Conservation (phyloP, 1,140 invertebrate genomes). For the Orchestia grillus region DNA sequence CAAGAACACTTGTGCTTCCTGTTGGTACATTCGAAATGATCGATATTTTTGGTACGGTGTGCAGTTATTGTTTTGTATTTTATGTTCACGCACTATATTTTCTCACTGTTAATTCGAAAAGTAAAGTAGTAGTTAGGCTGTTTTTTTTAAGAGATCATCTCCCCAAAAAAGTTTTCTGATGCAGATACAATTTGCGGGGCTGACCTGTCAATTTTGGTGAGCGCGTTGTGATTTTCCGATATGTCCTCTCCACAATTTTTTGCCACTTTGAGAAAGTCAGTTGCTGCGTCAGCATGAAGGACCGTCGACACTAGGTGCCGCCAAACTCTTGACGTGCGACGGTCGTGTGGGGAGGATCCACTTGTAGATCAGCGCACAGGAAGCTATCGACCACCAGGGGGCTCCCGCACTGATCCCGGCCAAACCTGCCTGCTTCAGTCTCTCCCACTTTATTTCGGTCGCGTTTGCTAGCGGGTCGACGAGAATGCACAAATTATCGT, state of each 20-base stretch:
- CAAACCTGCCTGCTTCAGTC: background rate
- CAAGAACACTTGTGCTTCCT: too few species aligned
- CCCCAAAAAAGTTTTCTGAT: background rate
- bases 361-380: constrained; percentile 55
- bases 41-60: too few species aligned
- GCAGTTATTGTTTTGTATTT: background rate
- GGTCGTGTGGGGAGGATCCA: constrained; percentile 32
- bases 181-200: background rate
- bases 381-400: constrained; percentile 51
- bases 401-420: constrained; percentile 45
- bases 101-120: too few species aligned
- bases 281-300: background rate
- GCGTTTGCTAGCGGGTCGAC: background rate
- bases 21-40: too few species aligned
- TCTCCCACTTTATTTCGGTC: constrained; percentile 21
- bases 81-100: background rate
- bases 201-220: background rate
- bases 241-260: background rate
- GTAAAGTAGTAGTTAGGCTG: background rate
- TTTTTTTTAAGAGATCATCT: background rate
- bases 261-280: background rate
- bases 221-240: background rate
- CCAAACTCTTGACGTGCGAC: constrained; percentile 27
- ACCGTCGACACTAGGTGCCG: background rate
- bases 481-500: constrained; percentile 8